Evolutionary conservation across 2,797 vertebrate genomes (phyloP).

Genomic region (Lates japonicus): DNA sequence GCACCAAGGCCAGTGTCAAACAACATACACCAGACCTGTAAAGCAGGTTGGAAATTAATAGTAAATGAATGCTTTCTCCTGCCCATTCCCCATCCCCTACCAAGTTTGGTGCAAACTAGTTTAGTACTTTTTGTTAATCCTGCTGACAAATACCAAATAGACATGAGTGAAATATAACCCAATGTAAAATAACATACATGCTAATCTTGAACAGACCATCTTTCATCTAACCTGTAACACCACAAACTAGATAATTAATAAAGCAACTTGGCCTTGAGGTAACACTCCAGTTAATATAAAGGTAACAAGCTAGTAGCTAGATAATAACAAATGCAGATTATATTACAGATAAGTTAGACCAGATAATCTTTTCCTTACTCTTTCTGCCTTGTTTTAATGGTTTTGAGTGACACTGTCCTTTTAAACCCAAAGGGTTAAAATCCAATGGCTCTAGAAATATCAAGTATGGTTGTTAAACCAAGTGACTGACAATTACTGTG

Average conservation of each 20-base stretch:
- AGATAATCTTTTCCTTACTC: background rate
- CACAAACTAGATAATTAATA: background rate
- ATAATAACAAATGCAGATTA: background rate
- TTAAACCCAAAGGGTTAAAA: background rate
- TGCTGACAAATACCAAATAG: no score
- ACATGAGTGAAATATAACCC: no score
- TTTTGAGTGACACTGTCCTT: background rate
- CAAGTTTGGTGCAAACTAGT: no score
- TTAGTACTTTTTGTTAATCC: no score
- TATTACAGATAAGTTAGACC: background rate
- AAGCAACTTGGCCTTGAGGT: background rate
- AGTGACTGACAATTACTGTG: background rate
- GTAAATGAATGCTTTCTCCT: no score
- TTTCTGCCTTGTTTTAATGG: background rate
- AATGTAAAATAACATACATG: no score
- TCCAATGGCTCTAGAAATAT: background rate
- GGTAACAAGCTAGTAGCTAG: background rate
- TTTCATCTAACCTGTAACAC: no score
- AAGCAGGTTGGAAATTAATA: no score
- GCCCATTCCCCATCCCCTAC: no score
- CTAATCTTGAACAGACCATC: background rate
- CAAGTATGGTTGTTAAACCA: background rate
- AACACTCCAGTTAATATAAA: no score
- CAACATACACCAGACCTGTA: no score
- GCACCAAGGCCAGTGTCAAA: no score